Percentiles rank a stretch among this genome's conserved stretches.
Evolutionary conservation across 2,888 invertebrate species (phyloP).

Genomic region (Yponomeuta sedellus): DNA sequence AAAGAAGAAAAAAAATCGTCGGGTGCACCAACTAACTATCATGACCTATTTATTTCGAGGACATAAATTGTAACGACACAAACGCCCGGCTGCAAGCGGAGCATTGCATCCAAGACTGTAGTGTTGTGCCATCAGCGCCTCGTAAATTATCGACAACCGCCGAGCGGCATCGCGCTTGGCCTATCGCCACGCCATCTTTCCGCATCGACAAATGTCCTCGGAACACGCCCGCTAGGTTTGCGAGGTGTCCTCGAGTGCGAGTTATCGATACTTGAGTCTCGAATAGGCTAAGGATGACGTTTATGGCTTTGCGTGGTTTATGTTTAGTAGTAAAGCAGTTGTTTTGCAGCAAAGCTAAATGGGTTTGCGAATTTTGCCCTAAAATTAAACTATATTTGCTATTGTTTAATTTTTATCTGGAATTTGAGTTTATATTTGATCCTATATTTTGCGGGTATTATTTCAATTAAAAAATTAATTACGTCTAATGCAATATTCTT

Average conservation of each 20-base stretch:
- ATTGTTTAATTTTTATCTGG: too few relatives aligned
- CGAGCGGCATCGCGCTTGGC: conserved; percentile 33
- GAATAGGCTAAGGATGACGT: neutral
- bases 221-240: conserved; percentile 3
- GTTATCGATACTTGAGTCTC: neutral
- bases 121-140: neutral
- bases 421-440: too few relatives aligned
- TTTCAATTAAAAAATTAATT: too few relatives aligned
- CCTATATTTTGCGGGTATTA: too few relatives aligned
- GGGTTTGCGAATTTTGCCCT: too few relatives aligned
- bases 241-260: neutral
- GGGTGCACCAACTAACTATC: too few relatives aligned
- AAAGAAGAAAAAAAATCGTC: too few relatives aligned
- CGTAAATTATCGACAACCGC: neutral
- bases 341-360: neutral
- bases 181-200: conserved; percentile 38
- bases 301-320: neutral
- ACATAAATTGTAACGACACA: neutral
- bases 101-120: neutral
- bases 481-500: too few relatives aligned
- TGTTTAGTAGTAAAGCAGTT: neutral
- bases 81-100: neutral
- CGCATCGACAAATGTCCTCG: conserved; percentile 11
- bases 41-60: too few relatives aligned
- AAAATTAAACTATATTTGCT: too few relatives aligned